Evolutionary conservation across 1,140 invertebrate genomes (phyloP).

Genomic region (Eueides isabella): DNA sequence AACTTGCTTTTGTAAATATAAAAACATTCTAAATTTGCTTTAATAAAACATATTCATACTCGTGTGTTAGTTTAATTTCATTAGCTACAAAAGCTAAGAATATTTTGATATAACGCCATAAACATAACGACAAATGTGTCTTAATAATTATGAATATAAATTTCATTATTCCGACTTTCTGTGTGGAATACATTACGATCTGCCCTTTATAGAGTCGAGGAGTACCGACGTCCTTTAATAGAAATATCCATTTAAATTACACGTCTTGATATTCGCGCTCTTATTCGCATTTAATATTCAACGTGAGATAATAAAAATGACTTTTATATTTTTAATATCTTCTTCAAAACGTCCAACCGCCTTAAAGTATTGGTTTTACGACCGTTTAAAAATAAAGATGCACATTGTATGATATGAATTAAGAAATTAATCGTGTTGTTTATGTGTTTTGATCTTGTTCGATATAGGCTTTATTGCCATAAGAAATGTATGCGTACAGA

Average conservation of each 20-base stretch:
- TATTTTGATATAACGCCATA: not conserved
- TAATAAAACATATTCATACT: too few relatives aligned
- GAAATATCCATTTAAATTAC: constrained; percentile 21
- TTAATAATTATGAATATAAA: constrained; percentile 11
- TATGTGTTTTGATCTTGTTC: constrained; percentile 11
- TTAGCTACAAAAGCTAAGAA: too few relatives aligned
- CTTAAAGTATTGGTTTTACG: constrained; percentile 20
- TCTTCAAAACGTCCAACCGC: constrained; percentile 13
- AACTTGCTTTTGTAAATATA: too few relatives aligned
- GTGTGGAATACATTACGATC: constrained; percentile 9
- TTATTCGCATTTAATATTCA: constrained; percentile 14
- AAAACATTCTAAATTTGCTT: not conserved
- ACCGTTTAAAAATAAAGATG: constrained; percentile 19
- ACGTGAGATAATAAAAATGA: constrained; percentile 14
- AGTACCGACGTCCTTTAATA: constrained; percentile 18
- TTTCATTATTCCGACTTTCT: constrained; percentile 11
- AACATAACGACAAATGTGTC: not conserved
- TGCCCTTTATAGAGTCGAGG: constrained; percentile 8
- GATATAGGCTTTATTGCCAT: not conserved
- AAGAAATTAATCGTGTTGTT: constrained; percentile 11
- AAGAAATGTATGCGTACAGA: not conserved
- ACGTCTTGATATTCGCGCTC: constrained; percentile 14
- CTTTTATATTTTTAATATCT: constrained; percentile 19
- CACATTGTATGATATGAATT: constrained; percentile 7
- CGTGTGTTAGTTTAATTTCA: too few relatives aligned